phyloP scores from a whole-genome alignment of 2,888 invertebrate genomes.

The Chelonus formosanus region DNA sequence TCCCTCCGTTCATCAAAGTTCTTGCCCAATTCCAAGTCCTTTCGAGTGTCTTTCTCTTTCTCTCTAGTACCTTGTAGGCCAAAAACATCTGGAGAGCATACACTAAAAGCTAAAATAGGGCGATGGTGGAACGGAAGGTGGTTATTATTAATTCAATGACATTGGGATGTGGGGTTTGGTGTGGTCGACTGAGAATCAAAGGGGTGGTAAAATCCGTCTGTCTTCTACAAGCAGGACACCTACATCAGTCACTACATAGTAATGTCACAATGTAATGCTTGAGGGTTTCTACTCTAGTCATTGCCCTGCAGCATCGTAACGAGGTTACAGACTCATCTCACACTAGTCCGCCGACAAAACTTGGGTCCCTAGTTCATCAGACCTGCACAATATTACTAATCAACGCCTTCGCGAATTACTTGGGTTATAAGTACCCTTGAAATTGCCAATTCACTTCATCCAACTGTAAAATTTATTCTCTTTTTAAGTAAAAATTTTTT shows the following conservation, averaged over 20 bases:
- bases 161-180: constrained; percentile 44
- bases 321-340: constrained; percentile 62
- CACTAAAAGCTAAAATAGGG: constrained; percentile 20
- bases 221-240: constrained; percentile 7
- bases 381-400: constrained; percentile 63
- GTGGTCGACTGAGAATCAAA: constrained; percentile 7
- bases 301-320: constrained; percentile 56
- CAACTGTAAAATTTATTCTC: constrained; percentile 12
- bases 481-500: background rate
- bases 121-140: constrained; percentile 43
- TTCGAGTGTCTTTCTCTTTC: constrained; percentile 16
- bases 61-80: constrained; percentile 1
- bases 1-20: constrained; percentile 35
- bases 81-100: constrained; percentile 13
- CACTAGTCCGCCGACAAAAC: constrained; percentile 52
- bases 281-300: constrained; percentile 30
- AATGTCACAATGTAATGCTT: constrained; percentile 18
- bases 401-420: constrained; percentile 56
- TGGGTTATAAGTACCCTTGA: constrained; percentile 54
- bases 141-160: constrained; percentile 57
- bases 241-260: background rate
- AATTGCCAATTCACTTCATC: constrained; percentile 59
- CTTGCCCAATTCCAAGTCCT: constrained; percentile 36
- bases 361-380: constrained; percentile 61
- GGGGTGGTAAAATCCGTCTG: constrained; percentile 6